Evolutionary conservation across 2,113 vertebrate genomes (phyloP).

Genomic region (Tympanuchus pallidicinctus): DNA sequence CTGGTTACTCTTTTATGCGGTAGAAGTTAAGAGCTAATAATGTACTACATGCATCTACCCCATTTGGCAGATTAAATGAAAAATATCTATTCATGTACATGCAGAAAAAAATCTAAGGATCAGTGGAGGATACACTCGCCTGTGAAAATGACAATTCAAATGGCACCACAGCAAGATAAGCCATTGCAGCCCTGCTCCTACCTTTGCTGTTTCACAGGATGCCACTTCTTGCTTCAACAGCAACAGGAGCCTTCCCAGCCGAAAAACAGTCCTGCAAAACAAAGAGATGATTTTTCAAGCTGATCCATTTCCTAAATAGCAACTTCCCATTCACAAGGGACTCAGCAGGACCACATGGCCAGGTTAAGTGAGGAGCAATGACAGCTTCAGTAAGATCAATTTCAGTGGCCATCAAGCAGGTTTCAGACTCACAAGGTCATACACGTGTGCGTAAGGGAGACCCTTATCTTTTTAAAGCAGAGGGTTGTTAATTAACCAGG

Average conservation of each 20-base stretch:
- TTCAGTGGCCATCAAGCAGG: rapidly evolving
- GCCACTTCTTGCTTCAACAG: not conserved
- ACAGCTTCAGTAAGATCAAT: not conserved
- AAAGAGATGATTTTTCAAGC: not conserved
- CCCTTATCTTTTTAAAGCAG: not conserved
- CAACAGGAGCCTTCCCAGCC: rapidly evolving
- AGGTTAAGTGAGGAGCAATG: not conserved
- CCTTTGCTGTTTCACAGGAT: not conserved
- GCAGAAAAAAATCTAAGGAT: not conserved
- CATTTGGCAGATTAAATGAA: not conserved
- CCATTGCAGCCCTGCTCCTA: not conserved
- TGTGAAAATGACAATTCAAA: not conserved
- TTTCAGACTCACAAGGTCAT: not conserved
- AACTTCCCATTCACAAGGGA: not conserved
- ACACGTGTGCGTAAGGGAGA: not conserved
- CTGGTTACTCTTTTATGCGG: not conserved
- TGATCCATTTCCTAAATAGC: not conserved
- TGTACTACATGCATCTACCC: not conserved
- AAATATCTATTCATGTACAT: not conserved
- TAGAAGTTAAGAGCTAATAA: not conserved
- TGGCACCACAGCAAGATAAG: rapidly evolving
- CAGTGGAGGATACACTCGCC: not conserved
- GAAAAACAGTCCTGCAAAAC: not conserved
- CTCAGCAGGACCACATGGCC: not conserved
- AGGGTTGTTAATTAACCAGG: constrained; percentile 13